Conservation (phyloP, 2,888 invertebrate species). For the Andrena marginata region DNA sequence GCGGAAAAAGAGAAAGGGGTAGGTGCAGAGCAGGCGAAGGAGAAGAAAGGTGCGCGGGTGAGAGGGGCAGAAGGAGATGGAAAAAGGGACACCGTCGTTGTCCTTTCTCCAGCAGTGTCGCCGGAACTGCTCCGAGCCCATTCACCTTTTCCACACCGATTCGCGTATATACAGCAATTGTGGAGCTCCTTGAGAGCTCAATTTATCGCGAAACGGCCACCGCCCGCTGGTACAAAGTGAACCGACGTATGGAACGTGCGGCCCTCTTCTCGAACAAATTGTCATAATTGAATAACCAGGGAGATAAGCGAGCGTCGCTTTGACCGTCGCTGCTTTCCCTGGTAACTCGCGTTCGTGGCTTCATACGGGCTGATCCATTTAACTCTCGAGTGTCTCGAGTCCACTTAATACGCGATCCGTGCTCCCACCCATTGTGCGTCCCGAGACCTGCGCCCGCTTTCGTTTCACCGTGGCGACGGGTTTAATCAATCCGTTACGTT, state of each 20-base stretch:
- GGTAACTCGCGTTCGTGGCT: constrained; percentile 34
- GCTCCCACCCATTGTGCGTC: constrained; percentile 39
- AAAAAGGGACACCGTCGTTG: constrained; percentile 49
- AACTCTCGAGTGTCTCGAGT: constrained; percentile 70
- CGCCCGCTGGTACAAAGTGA: constrained; percentile 52
- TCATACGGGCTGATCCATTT: constrained; percentile 72
- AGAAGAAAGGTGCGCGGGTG: not conserved
- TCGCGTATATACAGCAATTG: constrained; percentile 68
- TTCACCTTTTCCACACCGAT: constrained; percentile 67
- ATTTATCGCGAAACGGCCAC: constrained; percentile 71
- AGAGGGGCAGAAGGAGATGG: constrained; percentile 9
- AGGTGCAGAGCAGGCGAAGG: not conserved
- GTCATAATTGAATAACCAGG: constrained; percentile 76
- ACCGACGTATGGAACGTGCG: constrained; percentile 39
- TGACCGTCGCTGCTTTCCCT: constrained; percentile 52
- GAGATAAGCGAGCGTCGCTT: constrained; percentile 72
- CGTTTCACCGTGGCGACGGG: constrained; percentile 52
- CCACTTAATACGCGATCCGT: constrained; percentile 64
- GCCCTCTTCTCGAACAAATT: constrained; percentile 57
- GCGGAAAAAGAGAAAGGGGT: constrained; percentile 49
- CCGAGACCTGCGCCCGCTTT: constrained; percentile 41
- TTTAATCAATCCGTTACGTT: constrained; percentile 53
- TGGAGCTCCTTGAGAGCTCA: constrained; percentile 72
- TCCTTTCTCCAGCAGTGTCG: constrained; percentile 56
- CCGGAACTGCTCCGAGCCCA: constrained; percentile 62